Conservation (phyloP, 2,113 vertebrate genomes). For the Forbesichthys agassizii region DNA sequence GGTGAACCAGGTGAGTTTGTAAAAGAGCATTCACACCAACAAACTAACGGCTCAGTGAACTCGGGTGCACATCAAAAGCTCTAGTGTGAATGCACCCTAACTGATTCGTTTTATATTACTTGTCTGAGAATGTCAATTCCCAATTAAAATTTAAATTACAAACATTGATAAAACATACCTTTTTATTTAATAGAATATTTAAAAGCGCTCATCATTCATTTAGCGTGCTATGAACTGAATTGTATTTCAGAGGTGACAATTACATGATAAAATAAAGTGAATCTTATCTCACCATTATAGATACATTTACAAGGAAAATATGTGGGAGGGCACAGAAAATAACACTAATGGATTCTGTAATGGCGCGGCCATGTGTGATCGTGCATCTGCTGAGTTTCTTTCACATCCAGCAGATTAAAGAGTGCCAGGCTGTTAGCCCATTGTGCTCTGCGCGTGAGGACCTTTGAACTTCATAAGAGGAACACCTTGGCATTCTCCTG, state of each 20-base stretch:
- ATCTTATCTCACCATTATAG: slow-evolving; percentile 45
- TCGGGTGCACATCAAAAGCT: no score
- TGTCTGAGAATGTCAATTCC: no score
- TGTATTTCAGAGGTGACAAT: slow-evolving; percentile 38
- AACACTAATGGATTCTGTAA: slow-evolving; percentile 62
- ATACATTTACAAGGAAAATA: slow-evolving; percentile 38
- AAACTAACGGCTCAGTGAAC: no score
- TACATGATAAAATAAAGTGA: slow-evolving; percentile 36
- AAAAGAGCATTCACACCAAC: no score
- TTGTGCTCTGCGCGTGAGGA: slow-evolving; percentile 30
- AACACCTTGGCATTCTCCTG: slow-evolving; percentile 18
- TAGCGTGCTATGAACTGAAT: slow-evolving; percentile 30
- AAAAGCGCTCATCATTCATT: slow-evolving; percentile 10
- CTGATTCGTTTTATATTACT: no score
- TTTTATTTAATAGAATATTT: slow-evolving; percentile 2
- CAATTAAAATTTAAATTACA: slow-evolving; percentile 1
- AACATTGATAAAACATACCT: neutral
- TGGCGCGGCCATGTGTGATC: slow-evolving; percentile 49
- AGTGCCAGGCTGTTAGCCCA: slow-evolving; percentile 24
- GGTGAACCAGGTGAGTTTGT: no score
- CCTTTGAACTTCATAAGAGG: slow-evolving; percentile 49
- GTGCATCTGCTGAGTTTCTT: slow-evolving; percentile 35
- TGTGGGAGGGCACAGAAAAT: slow-evolving; percentile 11
- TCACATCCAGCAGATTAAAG: slow-evolving; percentile 37
- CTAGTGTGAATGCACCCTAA: no score